Evolutionary conservation across 1,140 invertebrate genomes (phyloP).

Genomic region (Cotesia chilonis): DNA sequence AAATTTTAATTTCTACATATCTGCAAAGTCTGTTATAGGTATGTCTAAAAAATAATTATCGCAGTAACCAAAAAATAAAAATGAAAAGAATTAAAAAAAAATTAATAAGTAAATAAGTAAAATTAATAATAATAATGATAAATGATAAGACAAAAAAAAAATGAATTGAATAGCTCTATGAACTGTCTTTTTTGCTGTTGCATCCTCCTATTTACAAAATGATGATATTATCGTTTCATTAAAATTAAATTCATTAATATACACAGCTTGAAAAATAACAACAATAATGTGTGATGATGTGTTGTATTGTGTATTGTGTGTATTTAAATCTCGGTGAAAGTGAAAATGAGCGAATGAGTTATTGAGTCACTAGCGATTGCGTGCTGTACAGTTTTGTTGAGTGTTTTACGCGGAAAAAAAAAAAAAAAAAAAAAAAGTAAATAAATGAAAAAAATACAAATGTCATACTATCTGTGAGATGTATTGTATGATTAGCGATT

Average conservation of each 20-base stretch:
- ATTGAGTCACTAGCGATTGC: neutral
- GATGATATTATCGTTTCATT: neutral
- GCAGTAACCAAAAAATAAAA: too few species aligned
- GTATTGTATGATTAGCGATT: too few species aligned
- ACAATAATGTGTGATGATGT: too few species aligned
- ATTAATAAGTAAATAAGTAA: neutral
- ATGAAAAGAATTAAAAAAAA: neutral
- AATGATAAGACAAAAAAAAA: neutral
- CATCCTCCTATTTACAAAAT: conserved; percentile 11
- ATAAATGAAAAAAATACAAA: too few species aligned
- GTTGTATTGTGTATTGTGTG: too few species aligned
- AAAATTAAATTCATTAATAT: conserved; percentile 20
- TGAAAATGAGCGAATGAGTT: conserved; percentile 23
- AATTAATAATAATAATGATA: neutral
- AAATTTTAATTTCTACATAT: conserved; percentile 23
- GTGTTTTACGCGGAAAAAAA: too few species aligned
- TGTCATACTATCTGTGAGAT: too few species aligned
- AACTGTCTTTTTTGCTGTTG: conserved; percentile 22
- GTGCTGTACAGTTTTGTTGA: conserved; percentile 2
- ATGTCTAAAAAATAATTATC: too few species aligned
- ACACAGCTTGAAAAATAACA: conserved; percentile 9
- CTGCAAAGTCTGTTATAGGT: conserved; percentile 15
- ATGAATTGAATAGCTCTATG: neutral
- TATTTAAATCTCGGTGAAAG: neutral
- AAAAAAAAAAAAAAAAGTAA: too few species aligned